These are phyloP conservation scores for Hedychridium roseum DNA, from an alignment of 2,888 invertebrate species.

Conservation along the genomic window DNA sequence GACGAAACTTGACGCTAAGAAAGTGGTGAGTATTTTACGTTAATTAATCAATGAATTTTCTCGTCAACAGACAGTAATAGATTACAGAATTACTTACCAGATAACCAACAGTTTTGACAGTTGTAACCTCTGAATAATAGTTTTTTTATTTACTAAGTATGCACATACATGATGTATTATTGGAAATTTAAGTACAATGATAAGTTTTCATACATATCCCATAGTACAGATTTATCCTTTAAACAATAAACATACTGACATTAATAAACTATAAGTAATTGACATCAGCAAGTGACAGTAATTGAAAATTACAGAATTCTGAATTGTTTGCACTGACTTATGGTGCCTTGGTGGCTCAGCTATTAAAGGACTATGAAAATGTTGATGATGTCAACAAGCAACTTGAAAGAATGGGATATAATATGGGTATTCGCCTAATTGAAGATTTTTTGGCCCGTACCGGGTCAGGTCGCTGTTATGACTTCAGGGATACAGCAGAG, in stretches of 20 bases:
- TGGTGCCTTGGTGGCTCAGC: conserved; percentile 95
- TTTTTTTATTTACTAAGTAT: too few species aligned
- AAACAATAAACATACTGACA: too few species aligned
- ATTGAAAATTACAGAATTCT: conserved; percentile 80
- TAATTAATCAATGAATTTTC: neutral
- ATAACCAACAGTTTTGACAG: too few species aligned
- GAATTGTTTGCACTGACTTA: conserved; percentile 97
- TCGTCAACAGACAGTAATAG: neutral
- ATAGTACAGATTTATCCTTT: too few species aligned
- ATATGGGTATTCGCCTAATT: conserved; percentile 96
- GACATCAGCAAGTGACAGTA: too few species aligned
- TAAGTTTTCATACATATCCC: too few species aligned
- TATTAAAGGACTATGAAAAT: conserved; percentile 95
- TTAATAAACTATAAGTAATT: too few species aligned
- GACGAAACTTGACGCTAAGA: conserved; percentile 77
- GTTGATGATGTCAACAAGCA: conserved; percentile 98
- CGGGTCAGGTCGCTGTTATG: conserved; percentile 87
- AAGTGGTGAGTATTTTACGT: conserved; percentile 72
- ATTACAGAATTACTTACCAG: too few species aligned
- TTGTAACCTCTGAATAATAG: too few species aligned
- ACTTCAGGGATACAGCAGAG: conserved; percentile 97
- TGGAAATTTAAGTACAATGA: too few species aligned
- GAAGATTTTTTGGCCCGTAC: conserved; percentile 97
- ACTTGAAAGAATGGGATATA: conserved; percentile 94
- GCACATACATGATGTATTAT: too few species aligned